phyloP scores from a whole-genome alignment of 2,888 invertebrate genomes.

The Caenorhabditis doughertyi region DNA sequence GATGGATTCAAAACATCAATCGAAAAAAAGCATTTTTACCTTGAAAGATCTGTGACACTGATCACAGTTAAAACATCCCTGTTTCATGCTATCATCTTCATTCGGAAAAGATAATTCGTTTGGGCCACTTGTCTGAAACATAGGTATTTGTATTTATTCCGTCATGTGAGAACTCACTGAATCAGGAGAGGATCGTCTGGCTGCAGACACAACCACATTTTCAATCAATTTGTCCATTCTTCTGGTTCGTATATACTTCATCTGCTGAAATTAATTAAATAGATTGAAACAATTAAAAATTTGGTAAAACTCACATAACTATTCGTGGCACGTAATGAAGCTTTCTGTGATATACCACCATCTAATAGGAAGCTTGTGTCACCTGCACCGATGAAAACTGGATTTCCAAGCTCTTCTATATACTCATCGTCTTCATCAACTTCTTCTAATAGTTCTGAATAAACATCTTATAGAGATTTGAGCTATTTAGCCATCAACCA shows the following conservation, averaged over 20 bases:
- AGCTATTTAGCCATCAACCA: too few relatives aligned
- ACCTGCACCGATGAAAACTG: constrained; percentile 59
- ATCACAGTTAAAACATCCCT: constrained; percentile 32
- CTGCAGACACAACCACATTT: constrained; percentile 38
- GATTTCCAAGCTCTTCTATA: constrained; percentile 66
- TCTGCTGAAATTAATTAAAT: constrained; percentile 18
- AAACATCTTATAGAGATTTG: too few relatives aligned
- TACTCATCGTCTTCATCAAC: constrained; percentile 58
- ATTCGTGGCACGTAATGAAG: constrained; percentile 13
- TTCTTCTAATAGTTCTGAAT: constrained; percentile 45
- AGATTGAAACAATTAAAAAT: too few relatives aligned
- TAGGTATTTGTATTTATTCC: neutral
- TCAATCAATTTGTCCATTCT: constrained; percentile 55
- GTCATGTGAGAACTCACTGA: too few relatives aligned
- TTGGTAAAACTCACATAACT: constrained; percentile 30
- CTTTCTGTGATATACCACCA: constrained; percentile 10
- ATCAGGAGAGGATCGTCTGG: constrained; percentile 16
- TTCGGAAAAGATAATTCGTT: too few relatives aligned
- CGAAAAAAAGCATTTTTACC: too few relatives aligned
- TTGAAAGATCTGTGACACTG: constrained; percentile 32
- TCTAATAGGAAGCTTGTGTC: constrained; percentile 32
- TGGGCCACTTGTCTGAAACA: constrained; percentile 11
- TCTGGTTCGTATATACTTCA: constrained; percentile 38
- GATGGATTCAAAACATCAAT: too few relatives aligned
- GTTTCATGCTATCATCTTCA: neutral